phyloP scores from a whole-genome alignment of 2,888 invertebrate genomes.

The Boloria selene region DNA sequence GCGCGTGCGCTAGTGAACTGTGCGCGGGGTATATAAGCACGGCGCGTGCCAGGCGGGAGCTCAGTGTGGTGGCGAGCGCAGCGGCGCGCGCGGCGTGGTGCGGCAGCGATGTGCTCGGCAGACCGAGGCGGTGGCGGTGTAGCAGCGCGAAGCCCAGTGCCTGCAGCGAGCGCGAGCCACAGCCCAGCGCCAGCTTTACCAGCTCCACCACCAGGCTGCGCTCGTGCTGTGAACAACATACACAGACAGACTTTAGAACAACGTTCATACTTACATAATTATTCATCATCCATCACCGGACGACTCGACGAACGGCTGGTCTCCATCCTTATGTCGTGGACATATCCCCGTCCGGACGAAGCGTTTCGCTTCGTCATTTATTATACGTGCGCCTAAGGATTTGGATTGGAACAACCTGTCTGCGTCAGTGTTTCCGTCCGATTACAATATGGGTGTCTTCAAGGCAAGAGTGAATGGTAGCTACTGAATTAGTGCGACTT shows the following conservation, averaged over 20 bases:
- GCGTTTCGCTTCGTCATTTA: too few relatives aligned
- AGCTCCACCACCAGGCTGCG: slow-evolving; percentile 63
- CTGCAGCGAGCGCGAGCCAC: slow-evolving; percentile 69
- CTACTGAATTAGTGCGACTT: too few relatives aligned
- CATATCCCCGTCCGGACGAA: too few relatives aligned
- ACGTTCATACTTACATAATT: neutral
- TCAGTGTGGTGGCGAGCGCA: slow-evolving; percentile 57
- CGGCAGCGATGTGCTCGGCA: slow-evolving; percentile 52
- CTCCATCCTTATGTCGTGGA: too few relatives aligned
- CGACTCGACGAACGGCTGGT: too few relatives aligned
- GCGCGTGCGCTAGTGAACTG: slow-evolving; percentile 84
- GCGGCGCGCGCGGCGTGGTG: slow-evolving; percentile 21
- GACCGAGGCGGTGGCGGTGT: slow-evolving; percentile 62
- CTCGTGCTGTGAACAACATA: slow-evolving; percentile 51
- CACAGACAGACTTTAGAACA: neutral
- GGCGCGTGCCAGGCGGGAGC: slow-evolving; percentile 68
- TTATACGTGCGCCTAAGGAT: too few relatives aligned
- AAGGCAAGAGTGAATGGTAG: too few relatives aligned
- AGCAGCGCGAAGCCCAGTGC: slow-evolving; percentile 74
- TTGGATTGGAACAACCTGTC: too few relatives aligned
- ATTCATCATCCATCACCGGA: too few relatives aligned
- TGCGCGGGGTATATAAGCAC: slow-evolving; percentile 89
- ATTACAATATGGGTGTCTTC: too few relatives aligned
- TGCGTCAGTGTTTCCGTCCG: too few relatives aligned
- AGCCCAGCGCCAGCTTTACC: slow-evolving; percentile 54